Base-by-base conservation (phyloP, 2,113 vertebrate genomes). In the Malurus alboscapulatus region DNA sequence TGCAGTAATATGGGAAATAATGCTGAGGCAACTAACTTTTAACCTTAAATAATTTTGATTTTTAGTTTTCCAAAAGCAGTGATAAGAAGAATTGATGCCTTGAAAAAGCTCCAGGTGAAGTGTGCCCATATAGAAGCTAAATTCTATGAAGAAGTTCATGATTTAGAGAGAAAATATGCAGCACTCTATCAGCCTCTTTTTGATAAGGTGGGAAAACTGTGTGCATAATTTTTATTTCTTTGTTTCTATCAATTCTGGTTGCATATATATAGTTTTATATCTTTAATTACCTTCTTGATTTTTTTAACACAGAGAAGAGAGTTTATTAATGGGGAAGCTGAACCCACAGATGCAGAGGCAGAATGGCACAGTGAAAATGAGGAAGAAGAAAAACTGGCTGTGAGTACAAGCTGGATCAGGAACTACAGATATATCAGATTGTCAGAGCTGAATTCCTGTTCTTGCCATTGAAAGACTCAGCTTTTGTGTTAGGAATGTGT, bases 61-160 rank as follows among this genome's bases (percentile, higher is more conserved):
- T 91, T 40, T 53, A 99, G 99, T 87, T 97, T 99, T 96, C 99
- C 99, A 34, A 99, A 98, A 97, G 98, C 97, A 25, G 99, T 99
- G 76, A 99, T 98, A 95, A 98, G 99, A 95, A 97, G 99, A 98
- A 98, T 99, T 55, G 98, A 99, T 68, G 99, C 99, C 26, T 93
- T 99, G 97, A 99, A 99, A 93, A 98, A 98, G 92, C 98, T 99
- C 24, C 99, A 99, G 97, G 98, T 99, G 94, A 98, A 98, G 63
- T 99, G 99, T 81, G 98, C 98, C 17, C 98, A 99, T 95, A 99
- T 99, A 95, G 99, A 99, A 93, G 99, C 99, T 74, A 99, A 99
- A 94, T 99, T 99, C 97, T 99, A 99, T 42, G 99, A 99, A 90
- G 99, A 99, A 95, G 99, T 99, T 34, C 99, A 99, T 16, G 99